These are phyloP conservation scores for Nephila pilipes DNA, from an alignment of 1,140 invertebrate species.

Conservation along the genomic window DNA sequence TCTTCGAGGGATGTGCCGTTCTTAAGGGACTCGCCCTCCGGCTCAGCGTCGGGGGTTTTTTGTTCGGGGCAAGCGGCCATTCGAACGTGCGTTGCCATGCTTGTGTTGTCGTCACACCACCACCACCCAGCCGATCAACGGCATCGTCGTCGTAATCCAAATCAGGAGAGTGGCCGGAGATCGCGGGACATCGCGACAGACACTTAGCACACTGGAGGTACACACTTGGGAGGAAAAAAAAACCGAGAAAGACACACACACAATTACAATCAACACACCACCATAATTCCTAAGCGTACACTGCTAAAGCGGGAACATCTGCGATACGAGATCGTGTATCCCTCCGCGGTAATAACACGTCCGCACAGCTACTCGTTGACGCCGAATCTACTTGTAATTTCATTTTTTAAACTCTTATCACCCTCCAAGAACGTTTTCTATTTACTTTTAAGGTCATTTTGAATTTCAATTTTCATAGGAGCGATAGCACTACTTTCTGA, in stretches of 20 bases:
- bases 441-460: too few species aligned
- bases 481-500: neutral
- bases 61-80: conserved; percentile 74
- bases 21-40: conserved; percentile 66
- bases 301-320: conserved; percentile 77
- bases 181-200: conserved; percentile 50
- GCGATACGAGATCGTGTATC: conserved; percentile 70
- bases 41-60: conserved; percentile 61
- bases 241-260: conserved; percentile 54
- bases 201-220: conserved; percentile 32
- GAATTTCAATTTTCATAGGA: neutral
- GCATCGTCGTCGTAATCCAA: conserved; percentile 55
- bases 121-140: conserved; percentile 58
- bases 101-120: conserved; percentile 74
- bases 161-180: neutral
- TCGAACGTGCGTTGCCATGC: conserved; percentile 75
- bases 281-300: conserved; percentile 72
- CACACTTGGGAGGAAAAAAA: conserved; percentile 39
- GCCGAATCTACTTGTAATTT: neutral
- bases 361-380: neutral
- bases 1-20: conserved; percentile 71
- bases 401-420: neutral
- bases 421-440: neutral
- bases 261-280: conserved; percentile 63
- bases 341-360: conserved; percentile 64